Percentiles rank a stretch among this genome's conserved stretches.
Evolutionary conservation across 2,888 invertebrate species (phyloP).

Genomic region (Amphipyra berbera): DNA sequence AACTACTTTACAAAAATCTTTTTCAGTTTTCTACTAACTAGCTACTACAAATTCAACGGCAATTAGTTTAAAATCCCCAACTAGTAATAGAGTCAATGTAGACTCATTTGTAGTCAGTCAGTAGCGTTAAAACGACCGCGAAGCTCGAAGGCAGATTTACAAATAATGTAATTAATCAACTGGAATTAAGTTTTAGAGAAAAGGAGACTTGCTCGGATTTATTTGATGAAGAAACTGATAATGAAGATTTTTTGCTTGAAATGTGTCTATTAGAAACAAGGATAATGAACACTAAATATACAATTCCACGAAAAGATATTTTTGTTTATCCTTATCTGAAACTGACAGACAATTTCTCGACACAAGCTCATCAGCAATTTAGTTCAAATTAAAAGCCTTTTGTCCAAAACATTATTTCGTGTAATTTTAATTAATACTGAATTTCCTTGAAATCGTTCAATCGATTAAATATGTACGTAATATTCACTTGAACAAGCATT

Average conservation of each 20-base stretch:
- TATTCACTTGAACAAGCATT: too few species aligned
- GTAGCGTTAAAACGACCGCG: background rate
- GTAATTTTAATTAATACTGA: too few species aligned
- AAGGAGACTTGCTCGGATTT: constrained; percentile 24
- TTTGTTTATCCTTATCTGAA: background rate
- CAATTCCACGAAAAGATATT: background rate
- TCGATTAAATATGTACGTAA: background rate
- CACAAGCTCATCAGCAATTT: too few species aligned
- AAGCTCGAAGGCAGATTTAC: constrained; percentile 7
- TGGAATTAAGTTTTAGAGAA: constrained; percentile 33
- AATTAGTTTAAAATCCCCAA: constrained; percentile 12
- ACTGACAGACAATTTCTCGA: background rate
- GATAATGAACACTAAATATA: background rate
- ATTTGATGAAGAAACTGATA: constrained; percentile 17
- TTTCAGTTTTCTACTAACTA: background rate
- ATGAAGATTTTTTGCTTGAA: background rate
- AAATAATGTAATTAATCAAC: constrained; percentile 50
- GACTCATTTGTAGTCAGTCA: constrained; percentile 28
- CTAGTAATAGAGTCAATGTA: constrained; percentile 19
- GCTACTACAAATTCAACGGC: constrained; percentile 6
- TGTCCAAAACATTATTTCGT: too few species aligned
- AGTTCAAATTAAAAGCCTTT: too few species aligned
- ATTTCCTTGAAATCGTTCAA: constrained; percentile 1
- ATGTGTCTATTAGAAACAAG: background rate
- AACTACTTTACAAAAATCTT: background rate